Evolutionary conservation across 2,797 vertebrate genomes (phyloP), one percentile per base, ranked within the genome.

Genomic region (Chloroceryle inda): DNA sequence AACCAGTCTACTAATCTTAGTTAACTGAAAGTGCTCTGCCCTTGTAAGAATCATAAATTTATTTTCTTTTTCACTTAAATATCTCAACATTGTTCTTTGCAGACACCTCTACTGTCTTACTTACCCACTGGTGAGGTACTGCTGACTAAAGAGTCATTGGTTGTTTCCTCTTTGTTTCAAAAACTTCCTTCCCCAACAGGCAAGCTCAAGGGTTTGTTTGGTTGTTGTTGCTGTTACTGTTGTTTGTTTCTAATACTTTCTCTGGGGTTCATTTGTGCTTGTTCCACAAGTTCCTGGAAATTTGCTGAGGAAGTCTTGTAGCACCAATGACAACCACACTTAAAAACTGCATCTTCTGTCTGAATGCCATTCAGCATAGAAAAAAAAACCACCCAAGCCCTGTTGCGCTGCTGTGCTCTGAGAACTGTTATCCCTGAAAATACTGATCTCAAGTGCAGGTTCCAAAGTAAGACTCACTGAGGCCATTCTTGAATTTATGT

Each of bases 351-450:
- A 77, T 33, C 81, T 85, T 73, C n/a, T 74, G n/a, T 40, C 45
- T 29, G 58, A 85, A 69, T 33, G 42, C n/a, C 50, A 17, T 37
- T 76, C 89, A 85, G 58, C 58, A 37, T 35, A 76, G 76, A 75
- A 63, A 52, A 52, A 91, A 67, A 47, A 11, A 9, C n/a, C n/a
- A 12, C 0, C 0, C 0, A 0, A 74, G 22, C 47, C 53, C 55
- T 49, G 66, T 38, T 61, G 75, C 9, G 2, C 50, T 4, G 19
- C 37, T n/a, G 4, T 5, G 24, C 84, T 74, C 79, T 29, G n/a
- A 80, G 84, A 83, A 42, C 40, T 61, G 31, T 22, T 38, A 1
- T 27, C 29, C 42, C 88, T 33, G 68, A 74, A 91, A 87, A 77
- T 26, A 44, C 69, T 7, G 24, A 27, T 56, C 50, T 66, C 62